These are phyloP conservation scores for Diploscapter pachys DNA, from an alignment of 1,140 invertebrate species.

Conservation along the genomic window DNA sequence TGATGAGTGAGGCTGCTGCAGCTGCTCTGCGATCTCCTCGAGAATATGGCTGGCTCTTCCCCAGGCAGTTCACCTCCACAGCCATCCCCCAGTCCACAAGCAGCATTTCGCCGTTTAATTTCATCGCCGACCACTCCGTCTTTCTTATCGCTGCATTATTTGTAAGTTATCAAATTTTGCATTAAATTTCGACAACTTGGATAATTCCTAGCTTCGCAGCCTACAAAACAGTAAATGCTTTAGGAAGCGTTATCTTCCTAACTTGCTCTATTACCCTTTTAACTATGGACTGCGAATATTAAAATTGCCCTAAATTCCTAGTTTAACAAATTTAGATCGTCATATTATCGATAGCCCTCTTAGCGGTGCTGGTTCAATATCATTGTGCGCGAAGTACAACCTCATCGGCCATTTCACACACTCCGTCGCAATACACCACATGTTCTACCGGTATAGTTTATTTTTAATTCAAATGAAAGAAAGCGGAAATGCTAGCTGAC, in stretches of 20 bases:
- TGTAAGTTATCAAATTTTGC: constrained; percentile 17
- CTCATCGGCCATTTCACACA: constrained; percentile 13
- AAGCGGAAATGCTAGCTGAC: too few relatives aligned
- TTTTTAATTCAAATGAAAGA: too few relatives aligned
- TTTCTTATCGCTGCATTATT: constrained; percentile 18
- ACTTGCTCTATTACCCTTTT: too few relatives aligned
- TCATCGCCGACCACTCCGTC: constrained; percentile 22
- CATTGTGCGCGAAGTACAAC: constrained; percentile 13
- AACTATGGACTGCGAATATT: too few relatives aligned
- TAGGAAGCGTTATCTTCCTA: not conserved
- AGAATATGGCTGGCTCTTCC: too few relatives aligned
- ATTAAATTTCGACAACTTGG: not conserved
- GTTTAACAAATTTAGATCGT: constrained; percentile 3
- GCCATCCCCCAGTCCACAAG: not conserved
- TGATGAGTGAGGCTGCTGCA: too few relatives aligned
- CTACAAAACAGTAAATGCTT: not conserved
- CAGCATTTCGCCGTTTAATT: constrained; percentile 7
- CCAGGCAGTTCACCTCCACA: constrained; percentile 18
- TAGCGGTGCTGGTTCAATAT: constrained; percentile 28
- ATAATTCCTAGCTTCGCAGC: not conserved
- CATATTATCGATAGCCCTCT: constrained; percentile 14
- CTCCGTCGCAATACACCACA: constrained; percentile 27
- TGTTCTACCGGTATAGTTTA: constrained; percentile 12
- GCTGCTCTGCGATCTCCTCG: too few relatives aligned
- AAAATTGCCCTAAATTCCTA: not conserved